A percentile compares a stretch with the other conserved stretches of the same genome.
Evolutionary conservation across 2,888 invertebrate genomes (phyloP).

Genomic region (Tipula confusa): DNA sequence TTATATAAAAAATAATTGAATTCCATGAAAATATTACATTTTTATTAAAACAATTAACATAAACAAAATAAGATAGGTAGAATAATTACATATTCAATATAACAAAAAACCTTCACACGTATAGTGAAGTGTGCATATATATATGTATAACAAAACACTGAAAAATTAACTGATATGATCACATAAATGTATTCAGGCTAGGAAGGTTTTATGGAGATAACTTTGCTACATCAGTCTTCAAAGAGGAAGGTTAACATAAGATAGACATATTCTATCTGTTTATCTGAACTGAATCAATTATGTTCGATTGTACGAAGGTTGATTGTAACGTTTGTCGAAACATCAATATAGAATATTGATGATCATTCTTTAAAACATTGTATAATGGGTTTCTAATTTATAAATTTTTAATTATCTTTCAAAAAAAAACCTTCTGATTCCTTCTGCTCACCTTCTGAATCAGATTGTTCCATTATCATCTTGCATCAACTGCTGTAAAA

Average conservation of each 20-base stretch:
- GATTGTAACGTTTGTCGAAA: too few relatives aligned
- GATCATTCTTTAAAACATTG: too few relatives aligned
- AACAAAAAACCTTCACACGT: constrained; percentile 8
- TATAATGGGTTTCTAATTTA: too few relatives aligned
- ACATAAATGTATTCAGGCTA: background rate
- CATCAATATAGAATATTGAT: too few relatives aligned
- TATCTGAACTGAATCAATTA: too few relatives aligned
- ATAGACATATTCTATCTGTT: background rate
- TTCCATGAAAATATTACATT: background rate
- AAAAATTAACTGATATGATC: background rate
- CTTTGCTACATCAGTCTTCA: background rate
- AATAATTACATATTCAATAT: background rate
- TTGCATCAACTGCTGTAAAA: too few relatives aligned
- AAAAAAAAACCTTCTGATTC: too few relatives aligned
- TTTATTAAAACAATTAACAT: background rate
- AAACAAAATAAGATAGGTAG: background rate
- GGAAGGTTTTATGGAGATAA: background rate
- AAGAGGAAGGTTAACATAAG: background rate
- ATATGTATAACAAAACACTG: background rate
- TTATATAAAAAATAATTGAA: background rate
- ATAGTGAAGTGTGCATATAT: background rate
- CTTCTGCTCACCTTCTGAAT: too few relatives aligned
- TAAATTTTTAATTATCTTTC: too few relatives aligned
- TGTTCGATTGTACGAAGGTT: too few relatives aligned
- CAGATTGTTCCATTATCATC: too few relatives aligned